Conservation (phyloP, 2,888 invertebrate genomes). For the Callinectes sapidus region DNA sequence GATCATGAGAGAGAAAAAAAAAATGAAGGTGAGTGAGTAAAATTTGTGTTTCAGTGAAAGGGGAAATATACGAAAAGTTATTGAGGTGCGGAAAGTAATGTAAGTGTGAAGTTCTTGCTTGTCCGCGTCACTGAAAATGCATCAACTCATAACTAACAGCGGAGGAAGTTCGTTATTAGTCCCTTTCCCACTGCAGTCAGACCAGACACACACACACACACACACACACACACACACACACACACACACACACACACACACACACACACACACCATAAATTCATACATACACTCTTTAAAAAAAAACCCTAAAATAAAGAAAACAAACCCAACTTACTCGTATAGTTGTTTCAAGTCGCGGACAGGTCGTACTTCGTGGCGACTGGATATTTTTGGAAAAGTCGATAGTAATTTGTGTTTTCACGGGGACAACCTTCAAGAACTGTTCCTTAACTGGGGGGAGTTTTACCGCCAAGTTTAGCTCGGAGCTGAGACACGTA, state of each 20-base stretch:
- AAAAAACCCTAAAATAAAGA: neutral
- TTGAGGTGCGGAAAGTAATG: neutral
- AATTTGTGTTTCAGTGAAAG: neutral
- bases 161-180: neutral
- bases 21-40: neutral
- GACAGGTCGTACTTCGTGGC: neutral
- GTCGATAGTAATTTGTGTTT: neutral
- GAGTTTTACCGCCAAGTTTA: neutral
- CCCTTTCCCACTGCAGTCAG: neutral
- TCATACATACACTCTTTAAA: neutral
- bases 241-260: conserved; percentile 30
- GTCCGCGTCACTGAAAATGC: neutral
- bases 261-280: neutral
- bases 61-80: neutral
- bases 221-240: conserved; percentile 29
- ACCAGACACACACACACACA: conserved; percentile 7
- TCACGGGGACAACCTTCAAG: neutral
- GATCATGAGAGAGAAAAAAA: too few relatives aligned
- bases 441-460: neutral
- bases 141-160: neutral
- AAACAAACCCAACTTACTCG: neutral
- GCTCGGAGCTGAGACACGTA: neutral
- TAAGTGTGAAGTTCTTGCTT: neutral
- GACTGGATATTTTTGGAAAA: neutral
- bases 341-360: neutral